Conservation (phyloP, 2,113 vertebrate species). For the Corydoras sp. region DNA sequence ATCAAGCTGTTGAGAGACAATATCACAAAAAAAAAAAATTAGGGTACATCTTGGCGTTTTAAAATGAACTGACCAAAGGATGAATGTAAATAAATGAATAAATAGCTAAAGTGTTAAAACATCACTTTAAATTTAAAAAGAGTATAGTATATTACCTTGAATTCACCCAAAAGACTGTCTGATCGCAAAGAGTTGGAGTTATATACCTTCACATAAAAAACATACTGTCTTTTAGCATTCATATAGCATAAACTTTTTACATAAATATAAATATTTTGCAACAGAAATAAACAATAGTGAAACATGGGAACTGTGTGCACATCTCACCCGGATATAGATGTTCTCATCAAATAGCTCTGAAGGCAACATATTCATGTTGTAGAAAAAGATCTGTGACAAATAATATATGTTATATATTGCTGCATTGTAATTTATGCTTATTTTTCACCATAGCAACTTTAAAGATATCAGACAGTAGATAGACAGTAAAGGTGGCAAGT, state of each 20-base stretch:
- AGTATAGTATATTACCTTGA: slow-evolving; percentile 73
- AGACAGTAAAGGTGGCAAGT: no score
- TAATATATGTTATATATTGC: neutral
- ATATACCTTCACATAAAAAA: slow-evolving; percentile 72
- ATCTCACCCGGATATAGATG: slow-evolving; percentile 76
- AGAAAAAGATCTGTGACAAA: slow-evolving; percentile 82
- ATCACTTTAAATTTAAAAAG: neutral
- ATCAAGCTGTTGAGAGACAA: slow-evolving; percentile 73
- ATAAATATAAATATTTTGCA: neutral
- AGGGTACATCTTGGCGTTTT: no score
- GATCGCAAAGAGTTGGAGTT: slow-evolving; percentile 84
- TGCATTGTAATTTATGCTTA: no score
- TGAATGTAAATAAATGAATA: no score
- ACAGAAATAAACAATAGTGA: no score
- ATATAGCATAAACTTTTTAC: neutral
- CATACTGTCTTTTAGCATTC: no score
- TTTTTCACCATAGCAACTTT: no score
- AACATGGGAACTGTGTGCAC: neutral
- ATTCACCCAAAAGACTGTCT: slow-evolving; percentile 89
- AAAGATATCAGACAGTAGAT: no score
- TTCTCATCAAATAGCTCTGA: slow-evolving; percentile 86
- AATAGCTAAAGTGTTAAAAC: no score
- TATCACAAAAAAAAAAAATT: neutral
- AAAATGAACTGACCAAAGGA: no score
- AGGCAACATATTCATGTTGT: slow-evolving; percentile 88